These are phyloP conservation scores for Nysson spinosus DNA, from an alignment of 2,888 invertebrate genomes.

Conservation along the genomic window DNA sequence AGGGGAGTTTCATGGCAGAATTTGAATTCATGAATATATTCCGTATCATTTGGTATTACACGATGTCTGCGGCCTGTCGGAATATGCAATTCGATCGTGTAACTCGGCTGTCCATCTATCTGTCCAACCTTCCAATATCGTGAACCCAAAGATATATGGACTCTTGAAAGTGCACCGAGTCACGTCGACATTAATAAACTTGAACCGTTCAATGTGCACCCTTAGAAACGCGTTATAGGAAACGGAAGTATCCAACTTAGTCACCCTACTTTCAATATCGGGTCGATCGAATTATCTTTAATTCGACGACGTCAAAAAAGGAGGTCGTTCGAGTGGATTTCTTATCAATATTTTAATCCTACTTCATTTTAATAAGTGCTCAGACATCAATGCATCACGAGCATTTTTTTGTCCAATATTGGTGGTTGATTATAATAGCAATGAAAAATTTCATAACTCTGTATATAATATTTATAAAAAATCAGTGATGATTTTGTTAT, in stretches of 20 bases:
- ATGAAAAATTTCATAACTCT: no score
- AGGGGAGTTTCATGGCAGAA: no score
- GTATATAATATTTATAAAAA: no score
- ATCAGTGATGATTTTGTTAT: no score
- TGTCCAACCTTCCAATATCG: conserved; percentile 21
- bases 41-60: conserved; percentile 16
- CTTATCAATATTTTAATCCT: no score
- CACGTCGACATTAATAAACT: conserved; percentile 47
- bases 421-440: no score
- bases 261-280: no score
- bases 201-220: conserved; percentile 25
- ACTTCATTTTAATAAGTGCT: no score
- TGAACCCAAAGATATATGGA: conserved; percentile 24
- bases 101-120: conserved; percentile 16
- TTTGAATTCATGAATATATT: background rate
- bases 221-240: conserved; percentile 31
- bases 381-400: no score
- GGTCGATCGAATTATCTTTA: conserved; percentile 2
- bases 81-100: conserved; percentile 25
- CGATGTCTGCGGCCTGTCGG: conserved; percentile 4
- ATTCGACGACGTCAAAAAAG: no score
- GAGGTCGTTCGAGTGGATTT: no score
- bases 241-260: conserved; percentile 35
- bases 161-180: conserved; percentile 31
- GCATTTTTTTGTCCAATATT: no score